These are phyloP conservation scores for Cossypha dichroa DNA, from an alignment of 2,797 vertebrate genomes.

Conservation along the genomic window DNA sequence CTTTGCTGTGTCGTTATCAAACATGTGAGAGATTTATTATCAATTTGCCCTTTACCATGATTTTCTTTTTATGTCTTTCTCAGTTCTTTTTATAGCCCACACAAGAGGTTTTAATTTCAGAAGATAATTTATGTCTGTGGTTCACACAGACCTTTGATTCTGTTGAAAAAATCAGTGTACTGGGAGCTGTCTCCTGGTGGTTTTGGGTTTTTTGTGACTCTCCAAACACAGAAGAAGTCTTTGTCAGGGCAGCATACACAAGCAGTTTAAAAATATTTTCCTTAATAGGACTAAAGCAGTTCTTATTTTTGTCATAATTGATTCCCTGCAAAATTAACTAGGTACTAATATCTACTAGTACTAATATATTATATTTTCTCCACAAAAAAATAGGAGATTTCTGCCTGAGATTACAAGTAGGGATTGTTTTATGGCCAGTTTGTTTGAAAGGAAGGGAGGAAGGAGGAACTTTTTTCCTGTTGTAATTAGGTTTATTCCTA, in stretches of 20 bases:
- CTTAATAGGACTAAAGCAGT: not conserved
- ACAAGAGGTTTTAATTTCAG: not conserved
- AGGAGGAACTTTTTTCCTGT: not conserved
- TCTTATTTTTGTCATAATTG: not conserved
- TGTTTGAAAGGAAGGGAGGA: not conserved
- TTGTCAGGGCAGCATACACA: not conserved
- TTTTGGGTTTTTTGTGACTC: not conserved
- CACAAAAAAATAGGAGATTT: not conserved
- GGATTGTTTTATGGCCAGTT: not conserved
- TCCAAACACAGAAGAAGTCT: not conserved
- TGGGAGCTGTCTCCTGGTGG: not conserved
- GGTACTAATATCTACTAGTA: not conserved
- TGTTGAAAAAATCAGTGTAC: not conserved
- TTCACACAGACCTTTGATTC: not conserved
- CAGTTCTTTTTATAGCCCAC: not conserved
- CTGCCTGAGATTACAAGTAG: not conserved
- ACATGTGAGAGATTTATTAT: not conserved
- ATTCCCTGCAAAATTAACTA: not conserved
- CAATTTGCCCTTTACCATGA: not conserved
- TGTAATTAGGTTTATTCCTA: not conserved
- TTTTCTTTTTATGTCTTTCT: not conserved
- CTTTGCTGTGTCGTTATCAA: not conserved
- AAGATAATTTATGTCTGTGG: not conserved
- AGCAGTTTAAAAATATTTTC: not conserved
- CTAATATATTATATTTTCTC: not conserved